These are phyloP conservation scores for Hoplostethus mediterraneus DNA, from an alignment of 2,797 vertebrate species.

Conservation along the genomic window DNA sequence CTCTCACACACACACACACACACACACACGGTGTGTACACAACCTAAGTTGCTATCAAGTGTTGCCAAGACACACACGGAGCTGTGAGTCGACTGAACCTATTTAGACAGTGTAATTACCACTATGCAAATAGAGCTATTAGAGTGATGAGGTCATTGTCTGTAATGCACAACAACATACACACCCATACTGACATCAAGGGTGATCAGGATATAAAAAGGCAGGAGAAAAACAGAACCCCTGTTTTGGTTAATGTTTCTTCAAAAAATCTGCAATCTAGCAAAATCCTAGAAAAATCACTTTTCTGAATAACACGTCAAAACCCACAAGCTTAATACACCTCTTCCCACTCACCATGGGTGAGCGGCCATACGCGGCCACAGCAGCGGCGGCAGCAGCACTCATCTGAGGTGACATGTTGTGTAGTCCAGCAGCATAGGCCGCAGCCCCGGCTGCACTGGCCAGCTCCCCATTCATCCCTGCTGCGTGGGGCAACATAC, in stretches of 20 bases:
- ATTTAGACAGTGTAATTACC: slow-evolving; percentile 78
- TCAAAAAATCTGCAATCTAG: no score
- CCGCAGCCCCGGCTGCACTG: slow-evolving; percentile 90
- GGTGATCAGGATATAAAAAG: slow-evolving; percentile 31
- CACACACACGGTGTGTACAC: slow-evolving; percentile 47
- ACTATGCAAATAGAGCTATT: slow-evolving; percentile 68
- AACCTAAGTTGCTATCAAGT: slow-evolving; percentile 65
- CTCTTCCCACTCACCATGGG: slow-evolving; percentile 89
- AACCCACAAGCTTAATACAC: neutral
- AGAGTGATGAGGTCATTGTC: slow-evolving; percentile 64
- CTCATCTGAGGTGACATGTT: slow-evolving; percentile 98
- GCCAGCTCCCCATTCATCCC: slow-evolving; percentile 95
- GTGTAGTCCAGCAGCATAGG: slow-evolving; percentile 91
- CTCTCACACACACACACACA: slow-evolving; percentile 26
- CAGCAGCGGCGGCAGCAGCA: slow-evolving; percentile 90
- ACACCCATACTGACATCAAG: neutral
- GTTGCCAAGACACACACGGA: slow-evolving; percentile 63
- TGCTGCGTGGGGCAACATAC: slow-evolving; percentile 93
- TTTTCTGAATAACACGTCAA: neutral
- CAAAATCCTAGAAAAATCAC: neutral
- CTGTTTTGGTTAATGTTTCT: no score
- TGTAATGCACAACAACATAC: slow-evolving; percentile 36
- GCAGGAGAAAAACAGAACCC: slow-evolving; percentile 7
- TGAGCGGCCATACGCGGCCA: slow-evolving; percentile 93
- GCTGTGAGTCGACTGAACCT: slow-evolving; percentile 65